Conservation (phyloP, 1,140 invertebrate species). For the Drosophila tani region DNA sequence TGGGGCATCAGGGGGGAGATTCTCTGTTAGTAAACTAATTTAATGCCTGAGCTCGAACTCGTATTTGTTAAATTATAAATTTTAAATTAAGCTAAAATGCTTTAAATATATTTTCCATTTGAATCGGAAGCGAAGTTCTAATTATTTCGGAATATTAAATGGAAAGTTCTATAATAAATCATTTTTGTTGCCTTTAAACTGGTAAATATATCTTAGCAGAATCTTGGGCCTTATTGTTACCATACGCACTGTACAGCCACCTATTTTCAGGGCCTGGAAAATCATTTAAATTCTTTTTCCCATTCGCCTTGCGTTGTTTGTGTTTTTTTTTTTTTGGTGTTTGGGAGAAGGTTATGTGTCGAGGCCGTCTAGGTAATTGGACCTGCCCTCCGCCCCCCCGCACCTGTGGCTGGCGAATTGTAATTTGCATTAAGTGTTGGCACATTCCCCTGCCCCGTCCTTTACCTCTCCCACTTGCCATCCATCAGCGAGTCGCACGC, state of each 20-base stretch:
- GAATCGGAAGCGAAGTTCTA: no score
- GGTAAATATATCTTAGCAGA: no score
- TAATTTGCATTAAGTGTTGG: conserved; percentile 81
- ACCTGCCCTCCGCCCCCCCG: conserved; percentile 16
- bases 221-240: background rate
- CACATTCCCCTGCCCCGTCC: conserved; percentile 23
- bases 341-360: conserved; percentile 42
- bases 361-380: conserved; percentile 74
- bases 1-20: background rate
- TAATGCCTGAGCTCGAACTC: background rate
- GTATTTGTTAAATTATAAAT: background rate
- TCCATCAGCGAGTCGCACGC: conserved; percentile 23
- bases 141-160: no score
- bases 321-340: background rate
- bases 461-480: background rate
- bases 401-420: conserved; percentile 65
- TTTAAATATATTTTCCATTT: no score
- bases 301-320: conserved; percentile 12
- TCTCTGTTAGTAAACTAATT: background rate
- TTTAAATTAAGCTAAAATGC: background rate
- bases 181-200: no score
- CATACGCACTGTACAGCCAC: background rate
- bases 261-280: background rate
- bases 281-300: conserved; percentile 11
- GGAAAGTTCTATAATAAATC: no score